Conservation (phyloP, 2,113 vertebrate species). For the Columbina picui region DNA sequence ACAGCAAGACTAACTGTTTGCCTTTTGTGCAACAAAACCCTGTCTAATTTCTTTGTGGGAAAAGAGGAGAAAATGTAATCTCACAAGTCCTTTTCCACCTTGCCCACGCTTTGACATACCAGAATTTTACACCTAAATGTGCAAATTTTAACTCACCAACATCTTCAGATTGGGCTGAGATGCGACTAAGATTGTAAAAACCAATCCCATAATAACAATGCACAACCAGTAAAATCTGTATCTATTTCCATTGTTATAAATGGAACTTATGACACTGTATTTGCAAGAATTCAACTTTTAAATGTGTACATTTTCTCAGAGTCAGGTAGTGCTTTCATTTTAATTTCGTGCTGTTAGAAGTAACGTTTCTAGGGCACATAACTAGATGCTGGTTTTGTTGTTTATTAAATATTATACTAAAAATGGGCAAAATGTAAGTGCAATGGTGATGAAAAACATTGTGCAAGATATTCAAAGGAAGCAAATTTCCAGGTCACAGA, state of each 20-base stretch:
- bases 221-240: not conserved
- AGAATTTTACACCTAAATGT: not conserved
- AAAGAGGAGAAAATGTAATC: not conserved
- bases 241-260: not conserved
- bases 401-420: not conserved
- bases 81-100: not conserved
- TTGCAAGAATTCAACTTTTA: not conserved
- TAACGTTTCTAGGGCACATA: not conserved
- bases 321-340: not conserved
- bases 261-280: not conserved
- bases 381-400: not conserved
- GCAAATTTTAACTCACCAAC: not conserved
- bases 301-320: not conserved
- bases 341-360: not conserved
- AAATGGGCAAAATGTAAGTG: not conserved
- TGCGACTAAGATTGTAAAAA: not conserved
- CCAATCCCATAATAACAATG: not conserved
- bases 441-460: not conserved
- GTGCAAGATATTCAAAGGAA: not conserved
- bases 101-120: not conserved
- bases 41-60: not conserved
- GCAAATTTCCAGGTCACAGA: not conserved
- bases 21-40: not conserved
- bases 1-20: not conserved
- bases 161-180: not conserved